These are phyloP conservation scores for Drosophila suboccidentalis DNA, from an alignment of 2,888 invertebrate species.

Conservation along the genomic window DNA sequence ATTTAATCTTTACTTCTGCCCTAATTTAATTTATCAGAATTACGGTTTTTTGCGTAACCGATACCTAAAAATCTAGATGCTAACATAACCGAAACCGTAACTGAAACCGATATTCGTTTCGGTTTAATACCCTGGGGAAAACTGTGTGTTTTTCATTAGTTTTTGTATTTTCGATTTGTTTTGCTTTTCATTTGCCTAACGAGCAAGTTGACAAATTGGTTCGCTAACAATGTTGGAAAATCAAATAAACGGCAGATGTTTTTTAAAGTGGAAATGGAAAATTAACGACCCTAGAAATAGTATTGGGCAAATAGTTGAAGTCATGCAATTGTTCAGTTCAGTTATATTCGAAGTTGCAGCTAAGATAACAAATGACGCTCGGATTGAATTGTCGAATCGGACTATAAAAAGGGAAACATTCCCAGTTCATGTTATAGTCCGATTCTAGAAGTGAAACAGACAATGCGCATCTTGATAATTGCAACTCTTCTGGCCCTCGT, in stretches of 20 bases:
- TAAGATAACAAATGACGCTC: neutral
- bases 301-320: neutral
- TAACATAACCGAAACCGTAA: no score
- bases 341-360: neutral
- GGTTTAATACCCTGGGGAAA: no score
- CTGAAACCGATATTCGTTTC: no score
- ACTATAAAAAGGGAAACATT: conserved; percentile 45
- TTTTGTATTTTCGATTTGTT: neutral
- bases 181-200: no score
- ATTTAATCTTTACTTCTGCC: no score
- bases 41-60: no score
- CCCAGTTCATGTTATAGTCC: conserved; percentile 13
- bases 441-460: conserved; percentile 20
- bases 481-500: conserved; percentile 37
- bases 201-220: conserved; percentile 3
- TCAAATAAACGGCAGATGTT: conserved; percentile 16
- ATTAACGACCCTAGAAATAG: neutral
- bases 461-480: conserved; percentile 55
- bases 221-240: neutral
- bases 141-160: no score
- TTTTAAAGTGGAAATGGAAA: neutral
- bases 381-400: neutral
- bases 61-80: no score
- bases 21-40: no score
- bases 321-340: neutral